phyloP scores from a whole-genome alignment of 2,797 vertebrate species.

The Pangasius larnaudii region DNA sequence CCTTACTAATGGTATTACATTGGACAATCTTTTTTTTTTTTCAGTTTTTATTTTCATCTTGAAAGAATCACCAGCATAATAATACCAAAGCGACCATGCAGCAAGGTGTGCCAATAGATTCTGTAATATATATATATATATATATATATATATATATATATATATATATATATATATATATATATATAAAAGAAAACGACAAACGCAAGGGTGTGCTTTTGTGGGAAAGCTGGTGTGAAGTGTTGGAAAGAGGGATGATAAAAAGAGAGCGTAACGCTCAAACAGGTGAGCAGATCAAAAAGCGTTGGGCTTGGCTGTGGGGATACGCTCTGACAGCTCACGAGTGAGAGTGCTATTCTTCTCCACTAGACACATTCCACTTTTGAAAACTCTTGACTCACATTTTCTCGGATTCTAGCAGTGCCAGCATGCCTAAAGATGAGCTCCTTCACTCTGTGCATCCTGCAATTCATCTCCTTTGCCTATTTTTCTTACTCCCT shows the following conservation, averaged over 20 bases:
- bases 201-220: not conserved
- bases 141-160: too few relatives aligned
- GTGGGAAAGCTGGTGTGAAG: not conserved
- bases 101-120: not conserved
- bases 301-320: slow-evolving; percentile 16
- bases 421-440: slow-evolving; percentile 51
- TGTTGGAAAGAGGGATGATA: slow-evolving; percentile 11
- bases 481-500: slow-evolving; percentile 51
- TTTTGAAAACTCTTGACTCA: slow-evolving; percentile 43
- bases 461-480: slow-evolving; percentile 34
- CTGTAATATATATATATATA: not conserved
- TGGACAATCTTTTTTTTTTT: not conserved
- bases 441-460: slow-evolving; percentile 55
- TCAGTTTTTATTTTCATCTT: not conserved
- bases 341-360: slow-evolving; percentile 24
- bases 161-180: not conserved
- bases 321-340: slow-evolving; percentile 33
- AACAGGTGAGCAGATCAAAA: slow-evolving; percentile 57
- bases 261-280: slow-evolving; percentile 10
- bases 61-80: not conserved
- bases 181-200: not conserved
- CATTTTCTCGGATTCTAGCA: slow-evolving; percentile 32
- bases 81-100: not conserved
- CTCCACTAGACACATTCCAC: slow-evolving; percentile 25
- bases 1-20: not conserved